A percentile compares a stretch with the other conserved stretches of the same genome.
phyloP scores from a whole-genome alignment of 1,140 invertebrate genomes.

The Drosophila arawakana region DNA sequence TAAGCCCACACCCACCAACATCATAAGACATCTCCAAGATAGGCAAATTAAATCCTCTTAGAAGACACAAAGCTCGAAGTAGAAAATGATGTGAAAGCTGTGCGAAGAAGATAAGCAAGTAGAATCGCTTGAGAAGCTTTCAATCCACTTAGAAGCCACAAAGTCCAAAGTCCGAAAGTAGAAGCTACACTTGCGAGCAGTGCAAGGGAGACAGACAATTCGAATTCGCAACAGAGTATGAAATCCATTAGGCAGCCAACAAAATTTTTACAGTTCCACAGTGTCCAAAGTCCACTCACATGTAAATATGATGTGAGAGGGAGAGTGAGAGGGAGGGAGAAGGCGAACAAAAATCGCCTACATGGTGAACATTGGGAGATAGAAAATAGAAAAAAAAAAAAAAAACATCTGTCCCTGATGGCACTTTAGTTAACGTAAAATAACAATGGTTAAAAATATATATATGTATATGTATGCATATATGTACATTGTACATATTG shows the following conservation, averaged over 20 bases:
- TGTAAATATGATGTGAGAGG: slow-evolving; percentile 24
- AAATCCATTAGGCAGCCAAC: slow-evolving; percentile 26
- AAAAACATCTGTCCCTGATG: slow-evolving; percentile 83
- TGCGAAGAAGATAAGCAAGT: not conserved
- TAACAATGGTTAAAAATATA: slow-evolving; percentile 81
- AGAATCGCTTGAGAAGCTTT: slow-evolving; percentile 9
- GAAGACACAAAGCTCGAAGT: too few species aligned
- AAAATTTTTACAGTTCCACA: slow-evolving; percentile 61
- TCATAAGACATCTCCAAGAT: not conserved
- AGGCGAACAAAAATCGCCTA: slow-evolving; percentile 38
- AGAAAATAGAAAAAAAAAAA: slow-evolving; percentile 26
- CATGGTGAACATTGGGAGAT: slow-evolving; percentile 52
- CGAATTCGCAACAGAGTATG: not conserved
- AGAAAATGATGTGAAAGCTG: too few species aligned
- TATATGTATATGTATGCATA: slow-evolving; percentile 16
- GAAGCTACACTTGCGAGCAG: not conserved
- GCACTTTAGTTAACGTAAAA: slow-evolving; percentile 82
- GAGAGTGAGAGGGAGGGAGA: slow-evolving; percentile 20
- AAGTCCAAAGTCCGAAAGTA: not conserved
- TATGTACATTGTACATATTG: slow-evolving; percentile 3
- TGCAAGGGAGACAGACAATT: not conserved
- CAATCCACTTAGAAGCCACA: slow-evolving; percentile 21
- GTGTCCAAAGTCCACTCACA: slow-evolving; percentile 58
- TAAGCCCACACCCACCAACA: too few species aligned
- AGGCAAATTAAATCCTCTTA: not conserved